phyloP scores from a whole-genome alignment of 2,888 invertebrate species.

The Oscheius onirici region DNA sequence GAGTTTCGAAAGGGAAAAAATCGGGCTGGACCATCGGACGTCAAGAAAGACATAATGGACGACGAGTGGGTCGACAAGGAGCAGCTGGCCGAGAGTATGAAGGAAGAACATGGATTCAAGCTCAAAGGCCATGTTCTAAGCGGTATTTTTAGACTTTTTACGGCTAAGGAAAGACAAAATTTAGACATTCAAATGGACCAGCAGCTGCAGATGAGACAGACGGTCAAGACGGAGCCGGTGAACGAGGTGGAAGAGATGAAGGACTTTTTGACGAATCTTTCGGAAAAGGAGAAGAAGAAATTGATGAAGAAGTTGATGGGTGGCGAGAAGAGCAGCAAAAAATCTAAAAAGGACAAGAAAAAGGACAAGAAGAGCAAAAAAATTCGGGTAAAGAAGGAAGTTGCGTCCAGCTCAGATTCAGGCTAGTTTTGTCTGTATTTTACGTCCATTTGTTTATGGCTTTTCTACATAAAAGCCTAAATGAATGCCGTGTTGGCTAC shows the following conservation, averaged over 20 bases:
- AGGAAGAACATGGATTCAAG: conserved; percentile 69
- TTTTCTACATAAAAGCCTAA: not conserved
- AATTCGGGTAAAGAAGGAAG: conserved; percentile 9
- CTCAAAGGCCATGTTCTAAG: conserved; percentile 46
- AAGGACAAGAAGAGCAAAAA: conserved; percentile 31
- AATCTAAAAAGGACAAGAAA: conserved; percentile 35
- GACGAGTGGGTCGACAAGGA: conserved; percentile 60
- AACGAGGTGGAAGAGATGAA: conserved; percentile 46
- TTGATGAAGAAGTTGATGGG: conserved; percentile 51
- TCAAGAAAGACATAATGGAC: conserved; percentile 24
- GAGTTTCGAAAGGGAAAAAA: conserved; percentile 47
- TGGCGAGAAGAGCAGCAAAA: conserved; percentile 30
- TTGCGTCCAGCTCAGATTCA: conserved; percentile 1
- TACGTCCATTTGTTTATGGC: not conserved
- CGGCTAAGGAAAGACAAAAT: too few species aligned
- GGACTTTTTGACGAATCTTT: conserved; percentile 56
- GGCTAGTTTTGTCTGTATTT: not conserved
- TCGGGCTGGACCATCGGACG: conserved; percentile 23
- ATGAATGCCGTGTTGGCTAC: too few species aligned
- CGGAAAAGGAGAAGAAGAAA: conserved; percentile 61
- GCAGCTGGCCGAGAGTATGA: conserved; percentile 66
- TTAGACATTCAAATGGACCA: conserved; percentile 46
- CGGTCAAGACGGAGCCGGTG: conserved; percentile 37
- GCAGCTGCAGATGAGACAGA: conserved; percentile 36
- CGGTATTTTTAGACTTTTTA: conserved; percentile 5